phyloP scores from a whole-genome alignment of 2,888 invertebrate species.

The Cotesia congregata region DNA sequence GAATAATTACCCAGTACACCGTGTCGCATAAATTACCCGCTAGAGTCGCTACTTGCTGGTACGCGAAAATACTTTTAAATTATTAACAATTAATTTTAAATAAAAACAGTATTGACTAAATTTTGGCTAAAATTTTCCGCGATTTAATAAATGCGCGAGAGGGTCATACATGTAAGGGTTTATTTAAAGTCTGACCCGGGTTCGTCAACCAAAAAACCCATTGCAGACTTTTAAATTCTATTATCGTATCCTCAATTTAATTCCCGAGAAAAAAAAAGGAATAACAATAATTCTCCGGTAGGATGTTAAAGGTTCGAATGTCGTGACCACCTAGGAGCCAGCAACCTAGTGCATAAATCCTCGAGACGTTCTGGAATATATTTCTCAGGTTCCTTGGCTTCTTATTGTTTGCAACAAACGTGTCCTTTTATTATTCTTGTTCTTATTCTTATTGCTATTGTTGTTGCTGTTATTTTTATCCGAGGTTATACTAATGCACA shows the following conservation, averaged over 20 bases:
- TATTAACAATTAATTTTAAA: no score
- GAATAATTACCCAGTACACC: neutral
- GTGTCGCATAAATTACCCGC: neutral
- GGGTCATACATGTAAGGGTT: no score
- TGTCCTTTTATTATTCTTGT: neutral
- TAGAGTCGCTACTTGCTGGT: neutral
- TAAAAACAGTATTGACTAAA: no score
- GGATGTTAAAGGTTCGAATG: neutral
- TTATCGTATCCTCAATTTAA: neutral
- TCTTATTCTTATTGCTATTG: neutral
- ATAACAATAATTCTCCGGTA: constrained; percentile 6
- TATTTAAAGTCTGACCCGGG: neutral
- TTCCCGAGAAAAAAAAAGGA: neutral
- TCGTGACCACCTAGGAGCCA: constrained; percentile 23
- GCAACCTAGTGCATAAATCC: constrained; percentile 22
- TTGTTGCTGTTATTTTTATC: constrained; percentile 10
- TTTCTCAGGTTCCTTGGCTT: neutral
- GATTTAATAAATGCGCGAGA: no score
- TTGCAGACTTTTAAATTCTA: constrained; percentile 14
- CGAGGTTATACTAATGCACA: neutral
- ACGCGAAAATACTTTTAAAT: neutral
- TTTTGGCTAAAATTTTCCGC: no score
- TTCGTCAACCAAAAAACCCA: constrained; percentile 12
- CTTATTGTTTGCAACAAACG: neutral
- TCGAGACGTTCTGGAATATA: neutral